Conservation (phyloP, 2,113 vertebrate genomes). For the Strix aluco region DNA sequence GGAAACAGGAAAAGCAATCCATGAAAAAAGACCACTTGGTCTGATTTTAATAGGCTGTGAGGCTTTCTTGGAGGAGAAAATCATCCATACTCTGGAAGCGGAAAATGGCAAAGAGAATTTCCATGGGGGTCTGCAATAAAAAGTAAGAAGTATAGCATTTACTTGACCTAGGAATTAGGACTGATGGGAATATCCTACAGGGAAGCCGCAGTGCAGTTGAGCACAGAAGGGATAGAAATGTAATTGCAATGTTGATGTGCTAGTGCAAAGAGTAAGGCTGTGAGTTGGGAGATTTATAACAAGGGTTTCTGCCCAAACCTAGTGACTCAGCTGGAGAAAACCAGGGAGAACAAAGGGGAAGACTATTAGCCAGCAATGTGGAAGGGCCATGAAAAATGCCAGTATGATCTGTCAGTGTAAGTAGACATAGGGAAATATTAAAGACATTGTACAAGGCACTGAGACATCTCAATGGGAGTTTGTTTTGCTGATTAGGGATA, state of each 20-base stretch:
- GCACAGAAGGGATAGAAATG: not conserved
- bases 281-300: not conserved
- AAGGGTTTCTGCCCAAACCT: not conserved
- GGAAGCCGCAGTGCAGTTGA: not conserved
- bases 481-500: too few relatives aligned
- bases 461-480: too few relatives aligned
- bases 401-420: too few relatives aligned
- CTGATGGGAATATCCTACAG: not conserved
- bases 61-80: not conserved
- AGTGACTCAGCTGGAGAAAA: not conserved
- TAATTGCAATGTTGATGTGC: not conserved
- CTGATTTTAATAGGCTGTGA: not conserved
- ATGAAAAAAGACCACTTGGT: not conserved
- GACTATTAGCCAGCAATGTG: too few relatives aligned
- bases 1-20: not conserved
- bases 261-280: not conserved
- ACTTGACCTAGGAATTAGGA: not conserved
- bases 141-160: not conserved
- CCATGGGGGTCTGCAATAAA: rapidly evolving
- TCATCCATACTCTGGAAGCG: not conserved
- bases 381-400: too few relatives aligned
- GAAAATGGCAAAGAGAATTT: not conserved
- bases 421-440: too few relatives aligned
- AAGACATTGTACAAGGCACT: too few relatives aligned
- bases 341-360: too few relatives aligned